Evolutionary conservation across 2,797 vertebrate species (phyloP).

Genomic region (Sciurus vulgaris): DNA sequence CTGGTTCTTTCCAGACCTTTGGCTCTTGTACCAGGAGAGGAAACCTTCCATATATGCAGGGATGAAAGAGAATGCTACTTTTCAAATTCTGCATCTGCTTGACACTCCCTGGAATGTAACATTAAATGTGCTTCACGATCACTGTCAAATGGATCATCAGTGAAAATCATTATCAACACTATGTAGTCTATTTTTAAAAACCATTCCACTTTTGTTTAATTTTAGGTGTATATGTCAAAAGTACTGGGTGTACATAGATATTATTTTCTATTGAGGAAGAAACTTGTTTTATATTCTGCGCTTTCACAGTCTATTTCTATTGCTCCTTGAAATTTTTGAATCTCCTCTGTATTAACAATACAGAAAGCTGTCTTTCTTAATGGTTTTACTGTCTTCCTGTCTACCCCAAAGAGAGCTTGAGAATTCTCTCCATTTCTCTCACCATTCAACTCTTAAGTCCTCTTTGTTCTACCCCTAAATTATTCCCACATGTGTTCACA

Average conservation of each 20-base stretch:
- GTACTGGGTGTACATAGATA: neutral
- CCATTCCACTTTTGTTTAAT: constrained; percentile 18
- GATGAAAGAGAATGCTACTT: constrained; percentile 22
- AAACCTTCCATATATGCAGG: constrained; percentile 45
- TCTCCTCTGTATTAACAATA: constrained; percentile 8
- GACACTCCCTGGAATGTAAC: neutral
- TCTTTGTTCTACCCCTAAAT: constrained; percentile 15
- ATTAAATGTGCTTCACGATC: neutral
- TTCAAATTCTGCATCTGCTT: constrained; percentile 35
- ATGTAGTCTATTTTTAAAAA: neutral
- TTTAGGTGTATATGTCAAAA: constrained; percentile 58
- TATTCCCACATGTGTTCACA: neutral
- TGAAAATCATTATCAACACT: neutral
- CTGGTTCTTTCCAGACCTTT: constrained; percentile 46
- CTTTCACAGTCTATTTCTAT: constrained; percentile 19
- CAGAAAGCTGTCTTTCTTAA: neutral
- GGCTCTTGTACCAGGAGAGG: neutral
- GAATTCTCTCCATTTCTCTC: neutral
- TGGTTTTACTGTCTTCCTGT: neutral
- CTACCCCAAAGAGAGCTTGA: neutral
- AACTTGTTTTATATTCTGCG: constrained; percentile 30
- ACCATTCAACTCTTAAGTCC: constrained; percentile 11
- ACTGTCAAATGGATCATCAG: neutral
- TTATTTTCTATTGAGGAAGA: constrained; percentile 40
- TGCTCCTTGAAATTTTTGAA: constrained; percentile 32